These are phyloP conservation scores for Xestia sexstrigata DNA, from an alignment of 2,888 invertebrate species.

Conservation along the genomic window DNA sequence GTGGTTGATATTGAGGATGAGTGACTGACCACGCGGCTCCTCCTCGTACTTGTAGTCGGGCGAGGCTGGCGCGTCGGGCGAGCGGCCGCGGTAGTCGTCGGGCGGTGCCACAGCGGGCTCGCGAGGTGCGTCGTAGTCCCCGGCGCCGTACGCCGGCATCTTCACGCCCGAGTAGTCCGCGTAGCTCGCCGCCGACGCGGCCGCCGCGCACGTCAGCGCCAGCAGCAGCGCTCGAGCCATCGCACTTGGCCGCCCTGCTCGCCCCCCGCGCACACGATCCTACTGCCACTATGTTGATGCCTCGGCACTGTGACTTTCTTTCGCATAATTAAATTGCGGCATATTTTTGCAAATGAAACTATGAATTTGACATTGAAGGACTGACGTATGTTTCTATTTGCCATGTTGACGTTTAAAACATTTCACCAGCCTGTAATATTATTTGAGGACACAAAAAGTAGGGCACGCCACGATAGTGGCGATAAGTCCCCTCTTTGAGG, in stretches of 20 bases:
- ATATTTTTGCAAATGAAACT: conserved; percentile 80
- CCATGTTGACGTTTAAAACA: conserved; percentile 50
- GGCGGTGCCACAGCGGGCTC: conserved; percentile 61
- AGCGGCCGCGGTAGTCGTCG: conserved; percentile 79
- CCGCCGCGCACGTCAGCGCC: conserved; percentile 70
- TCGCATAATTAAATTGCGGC: conserved; percentile 73
- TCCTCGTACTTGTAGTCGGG: conserved; percentile 83
- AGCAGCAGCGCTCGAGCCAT: conserved; percentile 65
- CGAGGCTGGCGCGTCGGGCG: conserved; percentile 77
- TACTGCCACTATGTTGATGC: conserved; percentile 52
- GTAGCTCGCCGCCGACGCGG: conserved; percentile 72
- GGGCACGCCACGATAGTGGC: too few relatives aligned
- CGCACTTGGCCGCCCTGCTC: conserved; percentile 8
- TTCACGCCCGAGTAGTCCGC: conserved; percentile 79
- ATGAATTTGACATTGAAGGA: conserved; percentile 83
- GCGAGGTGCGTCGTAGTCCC: conserved; percentile 73
- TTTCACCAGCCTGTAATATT: conserved; percentile 46
- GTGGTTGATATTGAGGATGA: neutral
- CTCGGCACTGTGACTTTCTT: conserved; percentile 52
- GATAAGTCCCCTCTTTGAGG: too few relatives aligned
- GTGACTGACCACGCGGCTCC: conserved; percentile 68
- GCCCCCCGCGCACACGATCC: conserved; percentile 23
- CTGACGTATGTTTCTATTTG: conserved; percentile 50
- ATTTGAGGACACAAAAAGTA: neutral
- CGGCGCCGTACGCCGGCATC: conserved; percentile 81